Evolutionary conservation across 1,140 invertebrate genomes (phyloP), one percentile per base, ranked within the genome.

Genomic region (Anastatus disparis): DNA sequence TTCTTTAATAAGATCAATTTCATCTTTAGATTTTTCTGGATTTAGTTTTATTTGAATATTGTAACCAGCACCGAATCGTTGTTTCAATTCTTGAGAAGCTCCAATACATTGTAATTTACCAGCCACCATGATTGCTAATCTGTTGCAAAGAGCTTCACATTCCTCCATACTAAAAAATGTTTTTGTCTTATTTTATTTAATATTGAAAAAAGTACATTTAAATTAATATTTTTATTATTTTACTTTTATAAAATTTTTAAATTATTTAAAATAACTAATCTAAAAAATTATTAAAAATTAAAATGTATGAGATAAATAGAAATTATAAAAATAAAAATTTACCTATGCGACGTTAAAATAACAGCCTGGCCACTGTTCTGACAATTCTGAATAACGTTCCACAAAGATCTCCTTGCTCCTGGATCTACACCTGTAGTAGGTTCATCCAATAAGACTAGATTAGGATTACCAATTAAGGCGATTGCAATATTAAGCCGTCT

Each of bases 401-500:
- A 95, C 1, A 96, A 86, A 17, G 92, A 90, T 12, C 94, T 89
- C 74, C 94, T 90, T 0, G 94, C 93, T 10, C 92, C 93, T 1
- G 94, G 94, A 87, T 96, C 94, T 87, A 95, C 94, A 48, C 94
- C 91, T 24, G 91, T 90, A 0, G 90, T 92, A 35, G 91, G 91
- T 81, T 93, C 91, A 79, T 93, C 94, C 79, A 96, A 81, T 71
- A 95, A 89, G 75, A 92, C 86, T 38, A 95, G 85, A 35, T 88
- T 87, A 17, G 93, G 93, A 81, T 91, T 90, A 26, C 92, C 94
- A 26, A 95, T 89, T 22, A 98, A 83, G 9, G 97, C 94, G 53
- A 99, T 90, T 0, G 96, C 96, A 38, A 96, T 95, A 74, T 94
- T 97, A 29, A 99, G 84, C 82, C 99, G 98, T 42, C 97, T 88